A percentile compares a stretch with the other conserved stretches of the same genome.
Conservation (phyloP, 1,140 invertebrate species). For the Fopius arisanus region DNA sequence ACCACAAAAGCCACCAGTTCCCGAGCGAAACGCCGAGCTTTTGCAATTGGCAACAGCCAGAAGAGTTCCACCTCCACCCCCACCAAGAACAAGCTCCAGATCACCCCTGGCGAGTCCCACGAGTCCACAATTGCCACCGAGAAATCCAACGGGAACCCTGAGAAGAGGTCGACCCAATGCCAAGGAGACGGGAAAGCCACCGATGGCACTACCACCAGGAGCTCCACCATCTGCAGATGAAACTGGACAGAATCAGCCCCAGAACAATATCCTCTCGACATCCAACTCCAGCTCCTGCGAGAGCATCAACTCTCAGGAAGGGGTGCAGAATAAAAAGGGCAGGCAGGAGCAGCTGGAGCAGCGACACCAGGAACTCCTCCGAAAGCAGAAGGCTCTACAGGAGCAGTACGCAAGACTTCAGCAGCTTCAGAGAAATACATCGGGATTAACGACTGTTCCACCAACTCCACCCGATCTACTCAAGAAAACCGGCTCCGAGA, state of each 20-base stretch:
- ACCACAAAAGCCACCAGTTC: slow-evolving; percentile 75
- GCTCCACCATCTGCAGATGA: slow-evolving; percentile 63
- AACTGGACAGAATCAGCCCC: slow-evolving; percentile 41
- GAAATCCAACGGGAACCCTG: slow-evolving; percentile 55
- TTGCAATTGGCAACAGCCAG: slow-evolving; percentile 71
- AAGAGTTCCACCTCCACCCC: slow-evolving; percentile 85
- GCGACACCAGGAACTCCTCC: slow-evolving; percentile 83
- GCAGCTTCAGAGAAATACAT: slow-evolving; percentile 80
- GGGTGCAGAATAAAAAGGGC: slow-evolving; percentile 65
- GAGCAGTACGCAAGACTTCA: slow-evolving; percentile 89
- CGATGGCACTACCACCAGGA: slow-evolving; percentile 60
- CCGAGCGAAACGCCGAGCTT: slow-evolving; percentile 78
- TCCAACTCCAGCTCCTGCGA: slow-evolving; percentile 76
- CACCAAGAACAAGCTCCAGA: slow-evolving; percentile 82
- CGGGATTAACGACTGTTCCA: slow-evolving; percentile 68
- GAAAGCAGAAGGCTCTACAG: slow-evolving; percentile 85
- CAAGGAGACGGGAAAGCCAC: slow-evolving; percentile 47
- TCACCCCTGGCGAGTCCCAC: slow-evolving; percentile 84
- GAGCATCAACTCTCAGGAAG: slow-evolving; percentile 80
- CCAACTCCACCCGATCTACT: slow-evolving; percentile 71
- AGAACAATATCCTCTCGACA: slow-evolving; percentile 57
- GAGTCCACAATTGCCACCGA: slow-evolving; percentile 69
- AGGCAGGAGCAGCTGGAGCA: slow-evolving; percentile 82
- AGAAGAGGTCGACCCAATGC: slow-evolving; percentile 36
- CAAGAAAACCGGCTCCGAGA: slow-evolving; percentile 90